These are phyloP conservation scores for Fundulus diaphanus DNA, from an alignment of 2,797 vertebrate species.

Conservation along the genomic window DNA sequence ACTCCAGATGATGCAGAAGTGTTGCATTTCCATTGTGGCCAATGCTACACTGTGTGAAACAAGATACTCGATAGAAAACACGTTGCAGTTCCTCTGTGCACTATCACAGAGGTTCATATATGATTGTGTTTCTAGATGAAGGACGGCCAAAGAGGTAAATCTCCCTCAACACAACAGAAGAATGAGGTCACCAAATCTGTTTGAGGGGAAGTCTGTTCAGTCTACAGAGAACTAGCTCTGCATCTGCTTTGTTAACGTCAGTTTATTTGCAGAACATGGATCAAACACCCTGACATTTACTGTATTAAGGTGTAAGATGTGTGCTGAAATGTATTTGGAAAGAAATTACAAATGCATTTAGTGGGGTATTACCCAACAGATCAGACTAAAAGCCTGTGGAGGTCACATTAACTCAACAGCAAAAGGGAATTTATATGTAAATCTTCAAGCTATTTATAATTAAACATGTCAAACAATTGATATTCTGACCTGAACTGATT, in stretches of 20 bases:
- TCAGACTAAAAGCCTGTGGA: background rate
- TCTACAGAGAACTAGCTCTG: background rate
- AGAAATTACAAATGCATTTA: no score
- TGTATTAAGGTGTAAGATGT: no score
- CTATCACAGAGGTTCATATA: background rate
- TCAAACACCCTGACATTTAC: background rate
- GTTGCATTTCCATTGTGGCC: conserved; percentile 24
- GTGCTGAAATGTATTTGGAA: no score
- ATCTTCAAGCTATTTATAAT: background rate
- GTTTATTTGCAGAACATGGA: background rate
- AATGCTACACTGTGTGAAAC: background rate
- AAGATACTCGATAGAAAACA: background rate
- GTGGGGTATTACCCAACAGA: background rate
- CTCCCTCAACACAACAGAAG: background rate
- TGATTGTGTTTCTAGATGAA: background rate
- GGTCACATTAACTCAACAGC: background rate
- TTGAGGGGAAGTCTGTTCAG: background rate
- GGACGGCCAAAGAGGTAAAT: background rate
- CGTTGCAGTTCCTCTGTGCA: background rate
- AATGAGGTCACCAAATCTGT: background rate
- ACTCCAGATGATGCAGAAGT: conserved; percentile 13
- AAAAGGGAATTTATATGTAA: background rate
- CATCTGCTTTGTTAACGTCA: background rate
- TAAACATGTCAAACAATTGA: background rate
- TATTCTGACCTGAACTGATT: no score